Conservation (phyloP, 2,888 invertebrate genomes). For the Drosophila aldrichi region DNA sequence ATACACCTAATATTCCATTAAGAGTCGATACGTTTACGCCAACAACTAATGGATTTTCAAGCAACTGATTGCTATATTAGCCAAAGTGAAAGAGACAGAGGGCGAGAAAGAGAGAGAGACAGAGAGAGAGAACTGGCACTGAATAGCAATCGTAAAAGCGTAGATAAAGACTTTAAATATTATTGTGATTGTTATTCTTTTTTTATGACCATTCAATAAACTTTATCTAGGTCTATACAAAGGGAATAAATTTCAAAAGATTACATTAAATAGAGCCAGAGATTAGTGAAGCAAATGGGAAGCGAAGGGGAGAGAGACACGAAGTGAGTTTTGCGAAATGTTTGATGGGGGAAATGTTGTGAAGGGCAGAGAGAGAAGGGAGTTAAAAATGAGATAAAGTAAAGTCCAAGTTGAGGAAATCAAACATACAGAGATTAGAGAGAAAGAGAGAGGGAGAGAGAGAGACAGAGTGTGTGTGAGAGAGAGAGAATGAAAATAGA, state of each 20-base stretch:
- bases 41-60: conserved; percentile 23
- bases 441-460: neutral
- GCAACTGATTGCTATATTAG: conserved; percentile 36
- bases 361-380: neutral
- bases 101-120: neutral
- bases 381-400: neutral
- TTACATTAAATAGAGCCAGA: neutral
- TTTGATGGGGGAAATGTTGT: neutral
- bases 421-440: neutral
- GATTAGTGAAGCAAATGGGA: neutral
- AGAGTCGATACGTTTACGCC: conserved; percentile 19
- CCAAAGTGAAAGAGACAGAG: neutral
- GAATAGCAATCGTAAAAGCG: neutral
- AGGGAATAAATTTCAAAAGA: neutral
- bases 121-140: neutral
- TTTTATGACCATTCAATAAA: neutral
- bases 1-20: conserved; percentile 31
- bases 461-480: neutral
- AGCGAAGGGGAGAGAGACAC: neutral
- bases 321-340: neutral
- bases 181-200: neutral
- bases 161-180: neutral
- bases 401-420: neutral
- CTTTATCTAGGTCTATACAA: neutral
- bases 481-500: neutral